Percentiles rank a stretch among this genome's conserved stretches.
phyloP scores from a whole-genome alignment of 2,797 vertebrate species.

The Lates japonicus region DNA sequence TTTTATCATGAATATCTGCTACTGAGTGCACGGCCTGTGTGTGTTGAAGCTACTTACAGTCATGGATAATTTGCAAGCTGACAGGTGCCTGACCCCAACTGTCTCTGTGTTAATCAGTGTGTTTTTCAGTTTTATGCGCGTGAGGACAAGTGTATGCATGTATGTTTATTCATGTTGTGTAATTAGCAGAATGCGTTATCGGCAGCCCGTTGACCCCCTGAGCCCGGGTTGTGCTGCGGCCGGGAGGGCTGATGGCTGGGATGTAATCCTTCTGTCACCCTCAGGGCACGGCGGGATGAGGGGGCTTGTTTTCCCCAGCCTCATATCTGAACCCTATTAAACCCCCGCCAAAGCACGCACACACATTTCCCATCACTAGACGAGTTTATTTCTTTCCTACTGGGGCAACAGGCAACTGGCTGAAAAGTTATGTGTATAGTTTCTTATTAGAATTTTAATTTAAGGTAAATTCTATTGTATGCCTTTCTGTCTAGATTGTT shows the following conservation, averaged over 20 bases:
- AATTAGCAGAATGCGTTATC: conserved; percentile 74
- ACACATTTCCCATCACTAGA: conserved; percentile 22
- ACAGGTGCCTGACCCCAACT: conserved; percentile 53
- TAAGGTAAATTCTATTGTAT: neutral
- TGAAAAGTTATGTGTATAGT: neutral
- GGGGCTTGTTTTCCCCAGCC: conserved; percentile 54
- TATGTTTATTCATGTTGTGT: conserved; percentile 78
- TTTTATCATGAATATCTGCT: conserved; percentile 40
- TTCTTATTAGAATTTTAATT: neutral
- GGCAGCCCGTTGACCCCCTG: conserved; percentile 64
- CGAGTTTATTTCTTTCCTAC: neutral
- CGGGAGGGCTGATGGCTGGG: conserved; percentile 68
- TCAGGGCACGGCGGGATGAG: conserved; percentile 64
- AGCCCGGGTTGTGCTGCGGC: conserved; percentile 47
- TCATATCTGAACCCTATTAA: conserved; percentile 63
- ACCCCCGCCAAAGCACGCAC: conserved; percentile 11
- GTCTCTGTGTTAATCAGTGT: conserved; percentile 66
- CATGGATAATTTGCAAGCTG: conserved; percentile 56
- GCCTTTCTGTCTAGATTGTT: neutral
- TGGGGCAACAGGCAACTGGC: neutral
- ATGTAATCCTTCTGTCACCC: conserved; percentile 80
- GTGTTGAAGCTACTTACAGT: conserved; percentile 10
- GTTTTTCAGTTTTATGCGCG: conserved; percentile 62
- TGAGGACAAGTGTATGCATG: conserved; percentile 30
- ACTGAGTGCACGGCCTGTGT: conserved; percentile 7